Base-by-base conservation (phyloP, 2,797 vertebrate genomes). In the Lutjanus campechanus region DNA sequence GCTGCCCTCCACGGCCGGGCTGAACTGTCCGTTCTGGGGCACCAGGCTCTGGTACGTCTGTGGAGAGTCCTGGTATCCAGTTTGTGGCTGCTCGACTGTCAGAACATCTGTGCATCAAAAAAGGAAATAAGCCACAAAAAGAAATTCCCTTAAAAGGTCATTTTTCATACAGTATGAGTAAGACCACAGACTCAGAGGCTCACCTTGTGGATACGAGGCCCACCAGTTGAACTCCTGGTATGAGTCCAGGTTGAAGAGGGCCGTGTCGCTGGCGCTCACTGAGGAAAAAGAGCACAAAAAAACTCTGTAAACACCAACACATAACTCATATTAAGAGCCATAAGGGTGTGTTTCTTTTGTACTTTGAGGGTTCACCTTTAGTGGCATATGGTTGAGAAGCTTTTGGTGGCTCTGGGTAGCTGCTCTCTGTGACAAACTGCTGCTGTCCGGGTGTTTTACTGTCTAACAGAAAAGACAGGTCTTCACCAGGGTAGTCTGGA, bases 401-500 rank as follows among this genome's bases (percentile, higher is more conserved):
- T 69, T 94, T 95, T 0, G 86, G 81, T 0, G 81, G 83, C 69
- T 92, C 90, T 0, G 60, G 16, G 78, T 77, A 90, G 84, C 79
- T 81, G 85, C 71, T 87, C 29, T 95, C 88, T 60, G 85, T 51
- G 6, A 58, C 63, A 44, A 87, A 95, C 82, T 91, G 93, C 89
- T 92, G 91, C 69, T 93, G 94, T 73, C 65, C 85, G 0, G 87
- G 67, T 13, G 62, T 76, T 93, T 94, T 95, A 79, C 92, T 94
- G 92, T 96, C 95, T 94, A 96, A 95, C 90, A 96, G 91, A 94
- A 96, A 96, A 92, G 95, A 96, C 88, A 96, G 94, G 90, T 96
- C 95, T 95, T 96, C 96, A 93, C 93, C 95, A 95, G 85, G 91
- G 90, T 87, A 93, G 92, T 96, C 96, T 96, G 92, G 81, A 91